These are phyloP conservation scores for Nomada fabriciana DNA, from an alignment of 2,888 invertebrate genomes.

Conservation along the genomic window DNA sequence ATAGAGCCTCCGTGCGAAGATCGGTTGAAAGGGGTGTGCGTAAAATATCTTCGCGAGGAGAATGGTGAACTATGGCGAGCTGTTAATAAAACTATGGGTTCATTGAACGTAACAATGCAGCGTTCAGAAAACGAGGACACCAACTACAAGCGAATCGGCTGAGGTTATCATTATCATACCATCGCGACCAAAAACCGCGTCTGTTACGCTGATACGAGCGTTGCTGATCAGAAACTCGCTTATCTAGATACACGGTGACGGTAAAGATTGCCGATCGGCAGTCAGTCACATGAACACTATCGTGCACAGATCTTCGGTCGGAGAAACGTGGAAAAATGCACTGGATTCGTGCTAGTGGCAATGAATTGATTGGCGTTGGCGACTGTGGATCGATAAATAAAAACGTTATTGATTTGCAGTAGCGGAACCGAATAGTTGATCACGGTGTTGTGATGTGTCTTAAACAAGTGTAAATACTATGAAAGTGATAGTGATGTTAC, in stretches of 20 bases:
- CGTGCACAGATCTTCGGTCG: neutral
- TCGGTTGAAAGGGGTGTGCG: neutral
- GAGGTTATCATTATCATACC: conserved; percentile 9
- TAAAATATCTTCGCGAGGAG: neutral
- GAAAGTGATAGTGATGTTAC: neutral
- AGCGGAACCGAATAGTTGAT: neutral
- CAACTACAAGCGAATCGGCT: neutral
- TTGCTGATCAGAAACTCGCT: conserved; percentile 24
- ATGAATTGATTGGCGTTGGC: neutral
- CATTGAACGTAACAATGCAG: neutral
- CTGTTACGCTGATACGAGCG: neutral
- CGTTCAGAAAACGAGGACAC: neutral
- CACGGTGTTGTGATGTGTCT: neutral
- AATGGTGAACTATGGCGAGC: too few relatives aligned
- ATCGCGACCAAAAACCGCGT: neutral
- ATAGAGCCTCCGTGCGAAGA: neutral
- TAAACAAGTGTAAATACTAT: neutral
- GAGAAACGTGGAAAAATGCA: neutral
- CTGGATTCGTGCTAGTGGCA: too few relatives aligned
- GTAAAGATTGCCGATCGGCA: conserved; percentile 6
- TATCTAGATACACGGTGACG: conserved; percentile 26
- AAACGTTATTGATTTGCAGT: neutral
- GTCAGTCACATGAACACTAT: conserved; percentile 11
- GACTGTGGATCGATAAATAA: neutral
- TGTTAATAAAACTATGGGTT: neutral